Evolutionary conservation across 2,888 invertebrate species (phyloP), one percentile per base, ranked within the genome.

Genomic region (Apotomis capreana): DNA sequence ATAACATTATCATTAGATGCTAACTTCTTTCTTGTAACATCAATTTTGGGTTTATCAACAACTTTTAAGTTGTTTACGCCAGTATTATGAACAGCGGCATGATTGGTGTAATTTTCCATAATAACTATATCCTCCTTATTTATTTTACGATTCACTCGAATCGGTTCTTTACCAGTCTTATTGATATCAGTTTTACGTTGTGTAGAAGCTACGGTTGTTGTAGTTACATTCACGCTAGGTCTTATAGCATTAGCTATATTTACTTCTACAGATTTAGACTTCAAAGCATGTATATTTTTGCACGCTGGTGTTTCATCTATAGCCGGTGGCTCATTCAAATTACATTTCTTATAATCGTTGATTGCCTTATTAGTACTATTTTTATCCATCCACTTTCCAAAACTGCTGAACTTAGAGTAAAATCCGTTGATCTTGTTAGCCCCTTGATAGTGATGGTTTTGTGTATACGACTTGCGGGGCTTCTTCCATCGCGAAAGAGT

Each of bases 391-490:
- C 15, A 65, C 8, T 55, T 64, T 1, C 40, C 52, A 52, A 65
- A 51, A n/a, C 36, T 26, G 36, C 9, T 46, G 44, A 65, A 57
- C 55, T 65, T 59, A 5, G 65, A 46, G 12, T 1, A 36, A 36
- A 3, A n/a, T 26, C 13, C 61, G 3, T 49, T 49, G 26, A 10
- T 10, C 40, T 60, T 3, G 44, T 9, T n/a, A n/a, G 3, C 13
- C 52, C 75, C 44, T 26, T 26, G 26, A 58, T 79, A 79, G 63
- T 81, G 74, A 1, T 77, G 74, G 1, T 77, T 75, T 73, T 84
- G 75, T 93, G 93, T 93, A 88, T 93, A 94, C 94, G 90, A 84
- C 88, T 92, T 92, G 70, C 87, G 81, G 5, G 94, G 92, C 75
- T 93, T 90, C 86, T 94, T 94, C 92, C 92, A 92, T 86, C 93